Conservation (phyloP, 2,888 invertebrate species). For the Stenodera caucasica region DNA sequence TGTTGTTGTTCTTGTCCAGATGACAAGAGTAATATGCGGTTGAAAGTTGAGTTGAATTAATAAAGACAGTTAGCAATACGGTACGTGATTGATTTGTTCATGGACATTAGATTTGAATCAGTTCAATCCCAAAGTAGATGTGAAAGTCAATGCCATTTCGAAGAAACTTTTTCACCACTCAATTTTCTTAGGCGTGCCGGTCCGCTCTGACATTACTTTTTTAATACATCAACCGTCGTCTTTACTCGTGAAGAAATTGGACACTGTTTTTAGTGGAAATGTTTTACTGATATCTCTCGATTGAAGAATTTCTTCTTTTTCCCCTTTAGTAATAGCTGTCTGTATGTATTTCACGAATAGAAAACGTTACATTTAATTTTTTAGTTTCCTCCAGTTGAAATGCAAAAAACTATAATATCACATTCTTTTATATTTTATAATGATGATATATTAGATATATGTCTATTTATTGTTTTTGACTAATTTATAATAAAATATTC, state of each 20-base stretch:
- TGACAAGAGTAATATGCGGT: background rate
- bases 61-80: conserved; percentile 40
- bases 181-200: conserved; percentile 48
- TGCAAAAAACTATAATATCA: conserved; percentile 16
- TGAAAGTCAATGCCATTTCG: conserved; percentile 43
- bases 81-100: conserved; percentile 51
- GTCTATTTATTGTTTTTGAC: too few species aligned
- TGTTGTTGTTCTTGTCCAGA: background rate
- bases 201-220: conserved; percentile 50
- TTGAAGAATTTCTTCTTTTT: conserved; percentile 40
- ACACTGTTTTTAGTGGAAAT: conserved; percentile 48
- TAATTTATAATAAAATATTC: background rate
- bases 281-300: conserved; percentile 46
- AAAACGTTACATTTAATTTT: conserved; percentile 46
- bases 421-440: conserved; percentile 6
- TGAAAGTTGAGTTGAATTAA: conserved; percentile 19
- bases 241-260: conserved; percentile 49
- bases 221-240: conserved; percentile 52
- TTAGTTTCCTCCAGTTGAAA: conserved; percentile 23
- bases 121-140: conserved; percentile 45
- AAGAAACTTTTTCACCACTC: conserved; percentile 47
- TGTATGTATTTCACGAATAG: conserved; percentile 44
- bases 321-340: conserved; percentile 35
- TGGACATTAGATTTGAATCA: conserved; percentile 51
- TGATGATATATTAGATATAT: too few species aligned